Conservation (phyloP, 2,888 invertebrate genomes). For the Drosophila prostipennis region DNA sequence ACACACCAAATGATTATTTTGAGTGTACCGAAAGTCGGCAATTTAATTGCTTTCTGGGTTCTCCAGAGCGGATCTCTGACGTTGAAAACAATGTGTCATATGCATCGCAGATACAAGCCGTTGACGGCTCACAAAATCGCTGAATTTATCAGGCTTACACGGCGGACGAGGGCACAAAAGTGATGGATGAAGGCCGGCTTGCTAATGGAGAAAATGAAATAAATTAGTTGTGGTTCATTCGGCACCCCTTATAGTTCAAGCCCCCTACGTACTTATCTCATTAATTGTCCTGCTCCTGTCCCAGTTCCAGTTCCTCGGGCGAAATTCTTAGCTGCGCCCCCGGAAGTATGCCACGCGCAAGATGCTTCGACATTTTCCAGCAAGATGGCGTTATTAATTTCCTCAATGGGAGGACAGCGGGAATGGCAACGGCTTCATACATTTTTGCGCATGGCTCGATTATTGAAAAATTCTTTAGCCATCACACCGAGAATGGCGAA, state of each 20-base stretch:
- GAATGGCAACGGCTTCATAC: conserved; percentile 14
- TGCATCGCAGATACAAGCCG: conserved; percentile 18
- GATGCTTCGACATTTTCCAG: conserved; percentile 49
- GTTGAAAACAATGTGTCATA: conserved; percentile 41
- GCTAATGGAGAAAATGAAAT: conserved; percentile 55
- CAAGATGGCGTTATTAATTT: conserved; percentile 58
- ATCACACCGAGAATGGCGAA: conserved; percentile 35
- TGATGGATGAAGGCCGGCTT: conserved; percentile 36
- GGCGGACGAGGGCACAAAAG: conserved; percentile 7
- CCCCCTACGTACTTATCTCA: conserved; percentile 9
- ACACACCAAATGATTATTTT: not conserved
- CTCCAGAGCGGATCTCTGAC: conserved; percentile 9
- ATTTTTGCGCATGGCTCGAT: conserved; percentile 64
- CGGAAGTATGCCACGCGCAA: conserved; percentile 53
- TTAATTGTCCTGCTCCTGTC: conserved; percentile 21
- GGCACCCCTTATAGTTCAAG: conserved; percentile 2
- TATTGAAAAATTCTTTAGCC: conserved; percentile 69
- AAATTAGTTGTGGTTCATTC: conserved; percentile 10
- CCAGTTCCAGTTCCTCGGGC: not conserved
- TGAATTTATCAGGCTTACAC: conserved; percentile 66
- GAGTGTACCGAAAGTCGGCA: not conserved
- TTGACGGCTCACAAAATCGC: conserved; percentile 46
- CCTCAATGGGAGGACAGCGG: conserved; percentile 28
- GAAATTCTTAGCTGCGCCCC: conserved; percentile 36
- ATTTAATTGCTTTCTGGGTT: conserved; percentile 60